Base-by-base conservation (phyloP, 2,113 vertebrate genomes). In the Azemiops feae region DNA sequence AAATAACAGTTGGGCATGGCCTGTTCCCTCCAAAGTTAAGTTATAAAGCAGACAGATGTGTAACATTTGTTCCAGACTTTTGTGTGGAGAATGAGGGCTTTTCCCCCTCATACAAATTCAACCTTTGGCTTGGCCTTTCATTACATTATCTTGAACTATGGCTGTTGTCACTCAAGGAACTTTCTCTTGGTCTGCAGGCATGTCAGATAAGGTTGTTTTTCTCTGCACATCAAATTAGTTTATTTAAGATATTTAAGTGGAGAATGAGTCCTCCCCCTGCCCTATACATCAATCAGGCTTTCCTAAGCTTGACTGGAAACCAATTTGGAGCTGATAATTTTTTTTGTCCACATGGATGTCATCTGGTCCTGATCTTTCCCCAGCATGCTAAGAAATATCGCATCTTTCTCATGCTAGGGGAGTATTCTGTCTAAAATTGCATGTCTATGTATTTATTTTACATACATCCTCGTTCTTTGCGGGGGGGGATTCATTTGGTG, bases 1-100 rank as follows among this genome's bases (percentile, higher is more conserved):
- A 94, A 94, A 94, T 93, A 14, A 81, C 81, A 93, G 58, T 89
- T 5, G 92, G 60, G 89, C 93, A 94, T 93, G 92, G 89, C 93
- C 55, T 54, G 2, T 12, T 5, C 45, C 14, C 45, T 11, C 89
- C 53, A 12, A 22, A 16, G 4, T 6, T n/a, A 58, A 23, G 20
- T 58, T 34, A 57, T 47, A 39, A 86, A 18, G 25, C 23, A 0
- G 11, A 54, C 1, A 0, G 8, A 34, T 0, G 0, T 85, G 53
- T 39, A 81, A 54, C 2, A 55, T 87, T 39, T 23, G 20, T 57
- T 54, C 11, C 45, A 91, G 23, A 1, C 14, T 87, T 91, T 20
- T 5, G 6, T 52, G 0, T 0, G 3, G 52, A 0, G 4, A 74
- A 58, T 16, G 93, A 89, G 2, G 25, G 9, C 22, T 53, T 86